These are phyloP conservation scores for Tenualosa thibaudeaui DNA, from an alignment of 2,797 vertebrate species.

Conservation along the genomic window DNA sequence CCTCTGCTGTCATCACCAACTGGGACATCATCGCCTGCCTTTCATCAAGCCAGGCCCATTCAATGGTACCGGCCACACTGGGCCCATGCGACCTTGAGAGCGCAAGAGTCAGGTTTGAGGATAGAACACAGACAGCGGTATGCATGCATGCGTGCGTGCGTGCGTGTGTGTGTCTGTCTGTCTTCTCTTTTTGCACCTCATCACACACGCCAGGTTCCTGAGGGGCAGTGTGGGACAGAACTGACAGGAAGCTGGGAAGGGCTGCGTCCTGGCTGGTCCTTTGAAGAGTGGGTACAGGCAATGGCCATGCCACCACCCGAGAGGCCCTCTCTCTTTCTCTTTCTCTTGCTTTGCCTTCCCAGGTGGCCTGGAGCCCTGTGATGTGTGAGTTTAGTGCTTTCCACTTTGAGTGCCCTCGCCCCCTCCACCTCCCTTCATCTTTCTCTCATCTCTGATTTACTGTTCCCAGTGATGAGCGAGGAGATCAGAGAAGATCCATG, in stretches of 20 bases:
- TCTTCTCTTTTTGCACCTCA: neutral
- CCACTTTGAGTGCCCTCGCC: neutral
- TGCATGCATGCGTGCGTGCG: neutral
- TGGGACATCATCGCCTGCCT: neutral
- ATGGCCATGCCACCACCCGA: neutral
- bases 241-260: neutral
- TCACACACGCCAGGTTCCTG: neutral
- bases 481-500: conserved; percentile 9
- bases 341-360: neutral
- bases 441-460: conserved; percentile 13
- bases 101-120: neutral
- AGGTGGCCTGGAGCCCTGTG: neutral
- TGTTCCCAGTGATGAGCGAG: neutral
- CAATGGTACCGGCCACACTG: neutral
- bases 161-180: neutral
- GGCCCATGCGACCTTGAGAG: neutral
- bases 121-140: neutral
- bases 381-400: neutral
- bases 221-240: neutral
- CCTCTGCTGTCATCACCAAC: neutral
- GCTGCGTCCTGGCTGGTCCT: neutral
- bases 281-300: neutral
- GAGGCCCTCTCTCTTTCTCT: neutral
- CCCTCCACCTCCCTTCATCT: neutral
- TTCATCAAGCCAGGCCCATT: neutral